These are phyloP conservation scores for Girardinichthys multiradiatus DNA, from an alignment of 2,113 vertebrate genomes.

Conservation along the genomic window DNA sequence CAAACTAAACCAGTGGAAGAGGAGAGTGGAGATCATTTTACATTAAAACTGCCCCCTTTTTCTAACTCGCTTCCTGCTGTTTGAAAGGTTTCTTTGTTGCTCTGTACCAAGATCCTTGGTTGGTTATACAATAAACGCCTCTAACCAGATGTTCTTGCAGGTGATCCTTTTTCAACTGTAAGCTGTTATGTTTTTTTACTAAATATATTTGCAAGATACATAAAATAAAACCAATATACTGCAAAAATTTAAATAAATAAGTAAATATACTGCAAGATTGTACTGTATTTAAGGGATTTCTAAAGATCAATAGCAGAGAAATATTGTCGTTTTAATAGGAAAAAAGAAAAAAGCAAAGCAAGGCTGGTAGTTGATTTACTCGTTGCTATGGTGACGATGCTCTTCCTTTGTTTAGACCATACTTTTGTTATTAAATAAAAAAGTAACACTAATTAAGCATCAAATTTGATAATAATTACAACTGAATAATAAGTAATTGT, in stretches of 20 bases:
- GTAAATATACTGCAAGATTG: no score
- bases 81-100: conserved; percentile 44
- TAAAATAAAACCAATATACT: no score
- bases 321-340: neutral
- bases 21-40: conserved; percentile 21
- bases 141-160: conserved; percentile 11
- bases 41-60: neutral
- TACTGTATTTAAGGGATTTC: no score
- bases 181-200: no score
- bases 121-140: conserved; percentile 16
- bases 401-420: conserved; percentile 18
- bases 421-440: no score
- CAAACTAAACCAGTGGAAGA: neutral
- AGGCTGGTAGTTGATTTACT: conserved; percentile 69
- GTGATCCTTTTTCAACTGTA: neutral
- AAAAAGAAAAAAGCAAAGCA: conserved; percentile 11
- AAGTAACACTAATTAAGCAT: no score
- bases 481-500: no score
- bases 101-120: neutral
- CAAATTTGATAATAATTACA: no score
- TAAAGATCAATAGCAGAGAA: neutral
- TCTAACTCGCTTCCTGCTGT: conserved; percentile 8
- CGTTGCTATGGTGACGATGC: conserved; percentile 60
- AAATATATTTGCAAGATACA: no score
- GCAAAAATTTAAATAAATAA: no score